Evolutionary conservation across 2,888 invertebrate genomes (phyloP), one percentile per base, ranked within the genome.

Genomic region (Euphydryas editha): DNA sequence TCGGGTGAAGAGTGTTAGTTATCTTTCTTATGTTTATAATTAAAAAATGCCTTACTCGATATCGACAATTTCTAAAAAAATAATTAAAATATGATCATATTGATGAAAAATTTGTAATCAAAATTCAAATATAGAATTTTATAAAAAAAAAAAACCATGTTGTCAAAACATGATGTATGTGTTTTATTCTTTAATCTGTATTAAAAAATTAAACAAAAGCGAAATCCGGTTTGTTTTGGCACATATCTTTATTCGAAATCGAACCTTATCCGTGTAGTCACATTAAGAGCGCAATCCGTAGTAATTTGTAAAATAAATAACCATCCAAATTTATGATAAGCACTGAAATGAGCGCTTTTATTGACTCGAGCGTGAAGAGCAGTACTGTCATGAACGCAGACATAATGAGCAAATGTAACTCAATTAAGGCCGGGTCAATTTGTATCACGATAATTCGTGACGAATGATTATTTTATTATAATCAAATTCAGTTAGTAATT

Each of bases 351-450:
- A 56, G 57, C 37, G 42, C 56, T 59, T 62, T 54, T 62, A 66
- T 63, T 62, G 63, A 60, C 8, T 57, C 51, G 42, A 64, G 51
- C 62, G 42, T 55, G 36, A 69, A 67, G 55, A 58, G 46, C 63
- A 51, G 59, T 30, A 59, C 44, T 60, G 62, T 49, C 30, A 60
- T 55, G 54, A 68, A 60, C 66, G 62, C 60, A 58, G 66, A 66
- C 49, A 55, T 63, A 64, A 67, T 63, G 59, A 67, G 62, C 66
- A 59, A 62, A 70, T 66, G 64, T 62, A 61, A 62, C 51, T 58
- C 60, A 68, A 72, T 72, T 72, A 65, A 56, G 59, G 57, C 46
- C 59, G 62, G 61, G 62, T 64, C 64, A 68, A 66, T 64, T 65
- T 54, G 54, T 56, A 60, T 63, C 46, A 42, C 42, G 20, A 57